Evolutionary conservation across 2,797 vertebrate genomes (phyloP), one percentile per base, ranked within the genome.

Genomic region (Hozukius guyotensis): DNA sequence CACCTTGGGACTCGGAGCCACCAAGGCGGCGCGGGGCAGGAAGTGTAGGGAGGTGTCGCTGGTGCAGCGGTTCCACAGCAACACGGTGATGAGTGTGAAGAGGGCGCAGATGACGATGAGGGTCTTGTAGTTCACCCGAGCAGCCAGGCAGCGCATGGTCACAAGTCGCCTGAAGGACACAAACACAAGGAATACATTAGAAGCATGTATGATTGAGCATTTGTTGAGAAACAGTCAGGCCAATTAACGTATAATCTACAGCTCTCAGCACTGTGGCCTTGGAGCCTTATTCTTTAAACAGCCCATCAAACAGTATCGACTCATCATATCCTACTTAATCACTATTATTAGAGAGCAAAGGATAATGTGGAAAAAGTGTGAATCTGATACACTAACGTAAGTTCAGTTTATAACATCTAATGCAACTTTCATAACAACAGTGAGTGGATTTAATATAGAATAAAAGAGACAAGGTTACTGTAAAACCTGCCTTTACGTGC

Each of bases 71-170:
- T 98, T 99, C 98, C 98, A 99, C 74, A 99, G 92, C 91, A 99
- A 92, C 75, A 98, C 96, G 0, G 97, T 98, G 90, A 98, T 94
- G 88, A 99, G 94, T 0, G 97, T 97, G 93, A 99, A 98, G 85
- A 99, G 96, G 20, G 97, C 93, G 1, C 97, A 99, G 95, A 99
- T 97, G 81, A 99, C 78, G 49, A 99, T 98, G 88, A 99, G 96
- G 94, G 98, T 99, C 96, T 99, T 99, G 93, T 99, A 98, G 96
- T 97, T 99, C 91, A 99, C 97, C 88, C 98, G 97, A 89, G 98
- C 97, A 89, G 97, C 97, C 95, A 99, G 94, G 96, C 98, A 99
- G 94, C 98, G 98, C 98, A 99, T 99, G 96, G 96, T 99, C 95
- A 95, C 92, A 94, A 93, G 96, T 96, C 78, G 74, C 94, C 96